Evolutionary conservation across 2,797 vertebrate species (phyloP).

Genomic region (Tauraco hartlaubi): DNA sequence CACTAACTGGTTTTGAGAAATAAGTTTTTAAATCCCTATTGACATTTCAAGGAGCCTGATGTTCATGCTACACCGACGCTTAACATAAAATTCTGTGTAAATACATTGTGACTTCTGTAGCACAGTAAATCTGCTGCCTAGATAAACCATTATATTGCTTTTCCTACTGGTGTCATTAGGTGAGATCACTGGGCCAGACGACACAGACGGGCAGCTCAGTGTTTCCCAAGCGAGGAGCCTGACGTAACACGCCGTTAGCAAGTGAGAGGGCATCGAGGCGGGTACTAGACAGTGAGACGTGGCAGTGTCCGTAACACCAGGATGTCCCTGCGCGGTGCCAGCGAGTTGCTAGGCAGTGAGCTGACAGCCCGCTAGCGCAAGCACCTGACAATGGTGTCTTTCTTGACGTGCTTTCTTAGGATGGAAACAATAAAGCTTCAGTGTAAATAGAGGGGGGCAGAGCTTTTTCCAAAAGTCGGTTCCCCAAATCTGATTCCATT

Average conservation of each 20-base stretch:
- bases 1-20: neutral
- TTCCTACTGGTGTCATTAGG: neutral
- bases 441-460: neutral
- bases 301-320: neutral
- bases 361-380: neutral
- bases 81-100: neutral
- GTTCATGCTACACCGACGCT: accelerated
- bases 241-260: neutral
- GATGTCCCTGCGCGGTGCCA: neutral
- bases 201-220: neutral
- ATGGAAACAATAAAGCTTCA: neutral
- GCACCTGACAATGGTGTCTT: neutral
- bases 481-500: neutral
- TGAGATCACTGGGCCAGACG: neutral
- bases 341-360: slow-evolving; percentile 12
- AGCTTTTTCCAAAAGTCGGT: neutral
- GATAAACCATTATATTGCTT: neutral
- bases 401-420: neutral
- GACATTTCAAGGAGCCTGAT: neutral
- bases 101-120: neutral
- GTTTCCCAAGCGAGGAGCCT: neutral
- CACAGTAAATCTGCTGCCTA: neutral
- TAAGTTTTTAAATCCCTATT: neutral
- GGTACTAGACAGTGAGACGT: neutral
- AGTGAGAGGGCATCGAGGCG: neutral